These are phyloP conservation scores for Hippocampus kuda DNA, from an alignment of 2,797 vertebrate species.

Conservation along the genomic window DNA sequence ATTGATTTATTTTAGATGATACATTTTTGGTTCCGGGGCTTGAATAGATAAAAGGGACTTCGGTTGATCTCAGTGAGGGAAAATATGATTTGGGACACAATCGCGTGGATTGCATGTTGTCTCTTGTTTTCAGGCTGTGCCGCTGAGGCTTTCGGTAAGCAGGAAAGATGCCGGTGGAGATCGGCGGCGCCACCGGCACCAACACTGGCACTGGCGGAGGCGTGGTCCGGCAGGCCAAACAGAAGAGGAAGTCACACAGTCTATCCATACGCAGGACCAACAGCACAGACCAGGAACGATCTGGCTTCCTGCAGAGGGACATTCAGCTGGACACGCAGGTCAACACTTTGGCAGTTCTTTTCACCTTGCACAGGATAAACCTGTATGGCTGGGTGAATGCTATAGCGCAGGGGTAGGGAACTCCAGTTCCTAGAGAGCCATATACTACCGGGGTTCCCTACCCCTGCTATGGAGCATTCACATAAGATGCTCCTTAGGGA, in stretches of 20 bases:
- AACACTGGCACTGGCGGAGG: constrained; percentile 25
- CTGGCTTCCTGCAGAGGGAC: constrained; percentile 76
- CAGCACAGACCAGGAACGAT: constrained; percentile 93
- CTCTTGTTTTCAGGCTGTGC: constrained; percentile 60
- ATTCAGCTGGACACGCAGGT: constrained; percentile 89
- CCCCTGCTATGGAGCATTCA: no score
- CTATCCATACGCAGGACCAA: constrained; percentile 93
- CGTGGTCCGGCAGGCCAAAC: constrained; percentile 87
- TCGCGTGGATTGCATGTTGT: not conserved
- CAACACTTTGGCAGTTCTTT: constrained; percentile 7
- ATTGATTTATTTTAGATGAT: no score
- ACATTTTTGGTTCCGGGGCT: no score
- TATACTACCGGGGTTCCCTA: no score
- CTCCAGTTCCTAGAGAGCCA: no score
- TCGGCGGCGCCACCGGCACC: constrained; percentile 48
- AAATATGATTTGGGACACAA: not conserved
- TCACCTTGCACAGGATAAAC: no score
- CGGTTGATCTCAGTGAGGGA: no score
- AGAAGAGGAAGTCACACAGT: constrained; percentile 97
- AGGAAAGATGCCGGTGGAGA: constrained; percentile 96
- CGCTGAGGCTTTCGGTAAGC: constrained; percentile 52
- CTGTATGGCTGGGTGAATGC: no score
- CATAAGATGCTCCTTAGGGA: not conserved
- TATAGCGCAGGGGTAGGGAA: no score
- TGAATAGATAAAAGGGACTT: not conserved